phyloP scores from a whole-genome alignment of 1,140 invertebrate genomes.

The Aleiodes sp. region DNA sequence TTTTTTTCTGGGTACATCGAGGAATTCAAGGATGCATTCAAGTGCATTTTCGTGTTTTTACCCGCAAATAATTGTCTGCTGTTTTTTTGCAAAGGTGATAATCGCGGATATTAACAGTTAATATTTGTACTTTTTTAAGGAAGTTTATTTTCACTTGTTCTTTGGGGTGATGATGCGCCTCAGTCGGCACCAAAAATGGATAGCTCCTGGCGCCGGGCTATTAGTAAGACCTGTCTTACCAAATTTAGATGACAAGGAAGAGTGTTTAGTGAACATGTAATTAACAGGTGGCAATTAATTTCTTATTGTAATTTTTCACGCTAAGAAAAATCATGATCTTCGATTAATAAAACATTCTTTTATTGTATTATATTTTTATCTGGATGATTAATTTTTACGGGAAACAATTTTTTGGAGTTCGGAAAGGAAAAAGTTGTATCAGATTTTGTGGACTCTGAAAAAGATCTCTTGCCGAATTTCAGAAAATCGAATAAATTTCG shows the following conservation, averaged over 20 bases:
- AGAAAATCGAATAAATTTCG: no score
- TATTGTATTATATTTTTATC: no score
- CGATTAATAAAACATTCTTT: no score
- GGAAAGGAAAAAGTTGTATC: no score
- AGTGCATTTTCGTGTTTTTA: no score
- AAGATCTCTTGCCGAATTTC: no score
- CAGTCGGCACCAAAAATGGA: conserved; percentile 4
- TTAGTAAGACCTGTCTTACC: conserved; percentile 11
- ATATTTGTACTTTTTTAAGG: neutral
- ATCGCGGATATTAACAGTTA: neutral
- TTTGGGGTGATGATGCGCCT: neutral
- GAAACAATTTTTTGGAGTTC: no score
- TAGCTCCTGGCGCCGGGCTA: neutral
- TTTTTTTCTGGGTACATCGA: no score
- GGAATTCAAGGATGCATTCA: no score
- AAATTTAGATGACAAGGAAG: neutral
- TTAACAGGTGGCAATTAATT: conserved; percentile 21
- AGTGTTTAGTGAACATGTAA: neutral
- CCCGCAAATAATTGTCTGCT: neutral
- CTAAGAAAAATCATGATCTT: neutral
- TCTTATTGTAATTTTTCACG: neutral
- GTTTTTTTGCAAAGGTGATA: neutral
- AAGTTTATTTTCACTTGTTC: neutral
- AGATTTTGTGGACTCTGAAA: no score
- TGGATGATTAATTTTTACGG: no score